Base-by-base conservation (phyloP, 2,888 invertebrate species). In the Mimas tiliae region DNA sequence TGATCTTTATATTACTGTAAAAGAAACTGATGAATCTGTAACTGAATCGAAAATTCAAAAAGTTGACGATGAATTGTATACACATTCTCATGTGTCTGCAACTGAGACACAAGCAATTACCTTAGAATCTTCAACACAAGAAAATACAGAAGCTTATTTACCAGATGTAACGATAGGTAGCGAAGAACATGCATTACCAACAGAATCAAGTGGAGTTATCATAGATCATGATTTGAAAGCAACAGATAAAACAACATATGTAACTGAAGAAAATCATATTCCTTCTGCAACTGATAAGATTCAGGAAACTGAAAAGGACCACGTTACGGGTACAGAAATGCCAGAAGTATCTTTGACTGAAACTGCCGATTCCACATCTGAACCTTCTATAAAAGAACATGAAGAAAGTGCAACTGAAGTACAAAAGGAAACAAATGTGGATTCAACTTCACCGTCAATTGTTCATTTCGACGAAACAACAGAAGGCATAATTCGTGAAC, bases 161-260 rank as follows among this genome's bases (percentile, higher is more conserved):
- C 63, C 53, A 50, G 21, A 62, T 6, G 68, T 68, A 68, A n/a
- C 52, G 1, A 67, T 66, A 62, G 48, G 65, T 51, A 7, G 27
- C 7, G 67, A 66, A 55, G 69, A 69, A 66, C 47, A 33, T 52
- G 67, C 45, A 66, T 64, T 65, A 33, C 69, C 69, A 16, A 71
- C 70, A 9, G 70, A 74, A 69, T 65, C 71, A 63, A 55, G 65
- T 64, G 72, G 70, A 63, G 64, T 66, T 66, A 68, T 70, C n/a
- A 75, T 74, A 27, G 70, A 69, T 12, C 63, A 75, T 27, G 71
- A 72, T 67, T 66, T 67, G 62, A 68, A 69, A n/a, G 68, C 68
- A 42, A 65, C 67, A 64, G 67, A 70, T 6, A 73, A 71, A 21
- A 69, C 68, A 16, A 16, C 48, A 48, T 6, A 48, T 16, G 50